Base-by-base conservation (phyloP, 2,797 vertebrate species). In the Psittacula derbiana region DNA sequence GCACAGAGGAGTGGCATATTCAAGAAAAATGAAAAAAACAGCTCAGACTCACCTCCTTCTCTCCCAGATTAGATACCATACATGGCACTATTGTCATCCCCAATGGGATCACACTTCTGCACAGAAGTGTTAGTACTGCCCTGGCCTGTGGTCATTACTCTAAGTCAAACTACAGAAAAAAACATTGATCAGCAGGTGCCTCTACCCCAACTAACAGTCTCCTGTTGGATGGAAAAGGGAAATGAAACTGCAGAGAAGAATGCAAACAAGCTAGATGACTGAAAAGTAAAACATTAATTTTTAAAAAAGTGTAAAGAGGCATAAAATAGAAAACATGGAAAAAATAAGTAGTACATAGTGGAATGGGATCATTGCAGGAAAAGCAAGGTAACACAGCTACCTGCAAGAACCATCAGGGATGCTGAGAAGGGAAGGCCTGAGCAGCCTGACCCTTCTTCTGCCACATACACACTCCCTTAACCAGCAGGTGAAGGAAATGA, bases 241-340 rank as follows among this genome's bases (percentile, higher is more conserved):
- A 50, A 55, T 79, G 24, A 78, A 85, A 58, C 4, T 18, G 21
- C 19, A 60, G 38, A 82, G 36, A 38, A 38, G 36, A 38, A 38
- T 38, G 36, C 36, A 38, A 38, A 38, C 36, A 38, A 83, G 36
- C 1, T 5, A 80, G 13, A 71, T 18, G 16, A 73, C 2, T 31
- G 13, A 84, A 82, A 80, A 62, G 6, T 16, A 41, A 57, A 85
- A 71, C 36, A 69, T 1, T 12, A 38, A 20, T 23, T 70, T 50
- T 50, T 0, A 2, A 33, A 70, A 57, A 30, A 0, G 4, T 13
- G 2, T 49, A 69, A 65, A 61, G 24, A 11, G 11, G n/a, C 8
- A 65, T 33, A 72, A 73, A 79, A 21, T 8, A 58, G 14, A 72
- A 88, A 84, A 38, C 3, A 43, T 5, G 16, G 21, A 16, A 46